These are phyloP conservation scores for Caenorhabditis latens DNA, from an alignment of 1,140 invertebrate species.

Conservation along the genomic window DNA sequence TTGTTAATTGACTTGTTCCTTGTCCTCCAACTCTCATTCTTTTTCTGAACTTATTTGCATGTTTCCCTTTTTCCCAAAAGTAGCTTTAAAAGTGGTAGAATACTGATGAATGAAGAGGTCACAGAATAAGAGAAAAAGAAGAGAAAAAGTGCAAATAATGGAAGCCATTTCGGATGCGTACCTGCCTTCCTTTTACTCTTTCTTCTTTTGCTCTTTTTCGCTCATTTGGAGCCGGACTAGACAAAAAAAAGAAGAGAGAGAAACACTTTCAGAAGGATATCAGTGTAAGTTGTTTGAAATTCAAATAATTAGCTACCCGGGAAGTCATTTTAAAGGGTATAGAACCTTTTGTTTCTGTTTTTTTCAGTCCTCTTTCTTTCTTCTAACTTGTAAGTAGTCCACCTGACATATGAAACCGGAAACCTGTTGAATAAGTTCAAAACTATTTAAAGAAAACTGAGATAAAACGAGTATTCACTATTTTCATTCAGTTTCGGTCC, in stretches of 20 bases:
- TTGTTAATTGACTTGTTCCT: background rate
- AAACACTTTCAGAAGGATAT: no score
- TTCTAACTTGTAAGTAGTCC: no score
- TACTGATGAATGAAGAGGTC: background rate
- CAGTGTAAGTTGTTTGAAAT: no score
- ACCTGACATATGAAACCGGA: no score
- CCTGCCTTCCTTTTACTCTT: background rate
- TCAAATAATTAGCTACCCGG: no score
- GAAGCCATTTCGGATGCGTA: constrained; percentile 25
- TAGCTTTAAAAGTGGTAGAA: background rate
- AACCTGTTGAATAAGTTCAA: no score
- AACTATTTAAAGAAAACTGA: no score
- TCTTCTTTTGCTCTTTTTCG: background rate
- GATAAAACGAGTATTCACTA: no score
- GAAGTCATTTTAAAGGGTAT: no score
- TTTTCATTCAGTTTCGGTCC: no score
- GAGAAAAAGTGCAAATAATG: constrained; percentile 39
- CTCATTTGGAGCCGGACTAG: background rate
- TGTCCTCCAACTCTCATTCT: background rate
- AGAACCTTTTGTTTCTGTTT: background rate
- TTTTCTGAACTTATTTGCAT: background rate
- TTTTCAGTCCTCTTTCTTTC: background rate
- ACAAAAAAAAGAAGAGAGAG: no score
- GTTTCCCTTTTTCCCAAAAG: background rate
- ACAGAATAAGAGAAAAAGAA: background rate